Conservation (phyloP, 2,888 invertebrate species). For the Cosmorhoe ocellata region DNA sequence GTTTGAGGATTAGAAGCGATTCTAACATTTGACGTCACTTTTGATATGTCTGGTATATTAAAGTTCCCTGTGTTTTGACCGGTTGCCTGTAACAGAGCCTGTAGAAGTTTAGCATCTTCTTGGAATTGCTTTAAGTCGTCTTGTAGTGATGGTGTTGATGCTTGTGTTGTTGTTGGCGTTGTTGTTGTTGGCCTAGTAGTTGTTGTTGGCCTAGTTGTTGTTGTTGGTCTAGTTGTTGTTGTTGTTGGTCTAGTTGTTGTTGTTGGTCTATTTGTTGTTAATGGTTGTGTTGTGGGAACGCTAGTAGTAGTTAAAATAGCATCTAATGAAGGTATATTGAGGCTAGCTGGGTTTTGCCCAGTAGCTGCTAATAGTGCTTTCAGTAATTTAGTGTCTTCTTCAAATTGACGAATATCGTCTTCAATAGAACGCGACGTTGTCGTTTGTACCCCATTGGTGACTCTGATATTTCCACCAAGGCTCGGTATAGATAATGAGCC, state of each 20-base stretch:
- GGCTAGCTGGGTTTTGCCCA: conserved; percentile 65
- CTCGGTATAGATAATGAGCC: conserved; percentile 43
- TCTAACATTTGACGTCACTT: conserved; percentile 70
- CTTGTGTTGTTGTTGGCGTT: conserved; percentile 46
- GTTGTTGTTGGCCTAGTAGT: conserved; percentile 36
- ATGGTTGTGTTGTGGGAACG: conserved; percentile 34
- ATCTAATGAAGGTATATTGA: conserved; percentile 65
- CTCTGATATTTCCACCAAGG: conserved; percentile 38
- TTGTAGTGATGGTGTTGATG: conserved; percentile 52
- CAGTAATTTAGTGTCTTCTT: conserved; percentile 73
- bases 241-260: conserved; percentile 37
- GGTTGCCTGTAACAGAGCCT: conserved; percentile 71
- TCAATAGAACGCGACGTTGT: conserved; percentile 66
- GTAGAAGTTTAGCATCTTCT: conserved; percentile 69
- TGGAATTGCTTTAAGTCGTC: conserved; percentile 66
- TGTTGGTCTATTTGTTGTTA: conserved; percentile 35
- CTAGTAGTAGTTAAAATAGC: conserved; percentile 47
- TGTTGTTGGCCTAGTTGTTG: conserved; percentile 39
- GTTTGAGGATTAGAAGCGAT: conserved; percentile 68
- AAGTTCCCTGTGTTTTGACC: conserved; percentile 55
- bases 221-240: conserved; percentile 21
- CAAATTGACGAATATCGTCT: conserved; percentile 72
- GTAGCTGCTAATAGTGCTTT: conserved; percentile 72
- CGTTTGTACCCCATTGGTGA: conserved; percentile 43
- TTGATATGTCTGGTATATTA: conserved; percentile 63